These are phyloP conservation scores for Eutrigla gurnardus DNA, from an alignment of 2,797 vertebrate species.

Conservation along the genomic window DNA sequence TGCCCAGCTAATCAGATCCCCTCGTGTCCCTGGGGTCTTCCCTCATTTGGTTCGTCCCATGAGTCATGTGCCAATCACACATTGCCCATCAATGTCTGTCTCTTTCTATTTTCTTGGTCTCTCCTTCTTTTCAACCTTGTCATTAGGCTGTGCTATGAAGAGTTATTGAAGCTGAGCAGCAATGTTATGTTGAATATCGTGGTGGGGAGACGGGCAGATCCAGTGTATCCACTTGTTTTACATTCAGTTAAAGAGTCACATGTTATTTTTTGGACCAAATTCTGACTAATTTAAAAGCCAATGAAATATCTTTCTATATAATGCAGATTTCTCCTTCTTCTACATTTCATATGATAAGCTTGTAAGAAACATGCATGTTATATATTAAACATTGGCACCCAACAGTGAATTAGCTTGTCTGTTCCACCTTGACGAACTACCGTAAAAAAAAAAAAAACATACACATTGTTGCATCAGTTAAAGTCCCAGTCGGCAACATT, in stretches of 20 bases:
- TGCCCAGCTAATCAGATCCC: slow-evolving; percentile 77
- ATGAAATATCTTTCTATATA: neutral
- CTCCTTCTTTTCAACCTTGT: slow-evolving; percentile 56
- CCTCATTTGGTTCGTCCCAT: slow-evolving; percentile 78
- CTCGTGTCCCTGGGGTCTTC: slow-evolving; percentile 63
- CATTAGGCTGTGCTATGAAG: slow-evolving; percentile 58
- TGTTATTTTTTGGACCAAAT: neutral
- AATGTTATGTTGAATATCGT: slow-evolving; percentile 31
- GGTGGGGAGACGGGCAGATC: neutral
- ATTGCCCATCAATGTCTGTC: slow-evolving; percentile 78
- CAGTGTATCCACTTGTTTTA: neutral
- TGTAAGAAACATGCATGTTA: neutral
- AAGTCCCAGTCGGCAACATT: too few relatives aligned
- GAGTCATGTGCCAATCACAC: slow-evolving; percentile 82
- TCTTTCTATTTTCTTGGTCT: slow-evolving; percentile 42
- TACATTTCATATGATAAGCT: neutral
- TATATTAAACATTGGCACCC: too few relatives aligned
- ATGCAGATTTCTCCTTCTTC: neutral
- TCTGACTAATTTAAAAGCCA: too few relatives aligned
- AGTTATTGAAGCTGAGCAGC: slow-evolving; percentile 46
- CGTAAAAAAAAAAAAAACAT: neutral
- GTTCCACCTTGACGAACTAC: neutral
- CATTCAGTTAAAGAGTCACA: neutral
- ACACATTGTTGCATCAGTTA: neutral
- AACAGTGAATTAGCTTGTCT: neutral